Percentiles rank a stretch among this genome's conserved stretches.
These are phyloP conservation scores for Ciconia boyciana DNA, from an alignment of 2,113 vertebrate species.

Conservation along the genomic window DNA sequence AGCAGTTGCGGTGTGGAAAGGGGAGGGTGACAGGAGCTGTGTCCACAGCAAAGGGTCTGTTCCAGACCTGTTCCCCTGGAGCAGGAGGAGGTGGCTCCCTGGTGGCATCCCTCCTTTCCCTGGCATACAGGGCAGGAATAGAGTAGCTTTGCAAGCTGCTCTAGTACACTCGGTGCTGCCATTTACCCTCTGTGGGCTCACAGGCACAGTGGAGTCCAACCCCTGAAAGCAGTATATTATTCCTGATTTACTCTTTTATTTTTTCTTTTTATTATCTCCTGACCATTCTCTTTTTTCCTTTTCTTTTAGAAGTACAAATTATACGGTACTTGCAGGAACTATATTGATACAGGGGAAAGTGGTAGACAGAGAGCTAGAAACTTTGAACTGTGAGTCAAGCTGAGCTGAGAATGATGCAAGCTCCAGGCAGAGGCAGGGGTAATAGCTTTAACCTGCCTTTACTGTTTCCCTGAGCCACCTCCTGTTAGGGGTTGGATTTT, in stretches of 20 bases:
- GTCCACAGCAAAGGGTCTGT: not conserved
- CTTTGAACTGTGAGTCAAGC: not conserved
- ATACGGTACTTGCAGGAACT: not conserved
- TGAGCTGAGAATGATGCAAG: not conserved
- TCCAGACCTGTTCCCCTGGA: not conserved
- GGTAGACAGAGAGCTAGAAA: not conserved
- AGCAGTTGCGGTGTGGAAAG: not conserved
- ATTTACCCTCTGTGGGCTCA: not conserved
- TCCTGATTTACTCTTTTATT: not conserved
- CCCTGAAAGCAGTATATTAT: not conserved
- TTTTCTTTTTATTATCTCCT: not conserved
- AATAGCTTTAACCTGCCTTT: not conserved
- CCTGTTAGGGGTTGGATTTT: not conserved
- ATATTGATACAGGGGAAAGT: not conserved
- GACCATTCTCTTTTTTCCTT: not conserved
- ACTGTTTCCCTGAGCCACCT: not conserved
- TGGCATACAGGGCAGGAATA: not conserved
- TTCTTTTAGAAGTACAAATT: not conserved
- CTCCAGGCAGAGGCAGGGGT: not conserved
- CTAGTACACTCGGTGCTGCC: not conserved
- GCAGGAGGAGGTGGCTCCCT: not conserved
- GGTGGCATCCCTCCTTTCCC: not conserved
- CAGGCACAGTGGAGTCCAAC: not conserved
- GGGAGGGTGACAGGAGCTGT: not conserved
- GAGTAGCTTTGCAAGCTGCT: not conserved